Conservation (phyloP, 1,140 invertebrate species). For the Philaenus spumarius region DNA sequence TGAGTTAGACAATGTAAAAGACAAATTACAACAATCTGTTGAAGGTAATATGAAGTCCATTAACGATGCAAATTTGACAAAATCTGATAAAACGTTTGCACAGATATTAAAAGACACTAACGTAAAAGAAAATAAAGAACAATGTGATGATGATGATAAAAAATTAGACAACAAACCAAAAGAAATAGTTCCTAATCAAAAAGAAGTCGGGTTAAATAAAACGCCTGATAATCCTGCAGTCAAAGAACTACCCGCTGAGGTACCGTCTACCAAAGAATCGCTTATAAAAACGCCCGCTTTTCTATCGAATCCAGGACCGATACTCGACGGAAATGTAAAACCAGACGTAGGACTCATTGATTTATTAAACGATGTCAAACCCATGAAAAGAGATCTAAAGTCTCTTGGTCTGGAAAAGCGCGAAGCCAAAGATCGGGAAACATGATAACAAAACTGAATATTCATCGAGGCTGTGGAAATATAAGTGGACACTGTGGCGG, state of each 20-base stretch:
- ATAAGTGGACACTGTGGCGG: too few species aligned
- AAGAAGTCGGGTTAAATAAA: not conserved
- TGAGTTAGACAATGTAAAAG: not conserved
- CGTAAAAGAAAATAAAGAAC: constrained; percentile 3
- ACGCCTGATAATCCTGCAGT: not conserved
- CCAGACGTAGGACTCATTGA: not conserved
- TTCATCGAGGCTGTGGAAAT: too few species aligned
- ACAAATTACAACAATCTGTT: too few species aligned
- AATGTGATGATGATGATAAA: constrained; percentile 6
- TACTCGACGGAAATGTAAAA: constrained; percentile 1
- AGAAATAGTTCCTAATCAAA: not conserved
- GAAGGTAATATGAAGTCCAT: too few species aligned
- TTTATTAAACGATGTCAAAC: constrained; percentile 23
- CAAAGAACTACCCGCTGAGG: not conserved
- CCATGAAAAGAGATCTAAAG: constrained; percentile 38
- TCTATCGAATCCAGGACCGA: constrained; percentile 30
- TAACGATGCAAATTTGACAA: too few species aligned
- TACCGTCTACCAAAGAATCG: constrained; percentile 1
- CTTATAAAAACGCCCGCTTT: constrained; percentile 35
- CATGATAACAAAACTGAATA: not conserved
- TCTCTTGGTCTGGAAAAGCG: constrained; percentile 26
- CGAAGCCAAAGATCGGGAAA: constrained; percentile 17
- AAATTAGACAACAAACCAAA: not conserved
- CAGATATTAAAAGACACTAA: not conserved
- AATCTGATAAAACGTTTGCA: not conserved